Conservation (phyloP, 2,113 vertebrate genomes). For the Numenius arquata region DNA sequence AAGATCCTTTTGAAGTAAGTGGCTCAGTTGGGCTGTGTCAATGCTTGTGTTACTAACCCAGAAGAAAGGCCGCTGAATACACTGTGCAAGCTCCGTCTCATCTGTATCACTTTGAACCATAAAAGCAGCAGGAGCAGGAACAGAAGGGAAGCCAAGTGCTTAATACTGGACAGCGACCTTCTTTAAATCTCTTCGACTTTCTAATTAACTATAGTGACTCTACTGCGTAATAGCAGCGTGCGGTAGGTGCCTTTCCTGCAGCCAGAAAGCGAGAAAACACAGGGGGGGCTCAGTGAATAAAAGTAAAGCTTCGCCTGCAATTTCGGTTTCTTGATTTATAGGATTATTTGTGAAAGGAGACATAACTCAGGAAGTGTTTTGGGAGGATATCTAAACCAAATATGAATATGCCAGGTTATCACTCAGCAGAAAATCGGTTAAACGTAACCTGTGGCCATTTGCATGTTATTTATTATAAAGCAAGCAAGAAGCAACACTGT, state of each 20-base stretch:
- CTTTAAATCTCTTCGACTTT: not conserved
- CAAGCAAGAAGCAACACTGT: not conserved
- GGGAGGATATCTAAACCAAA: not conserved
- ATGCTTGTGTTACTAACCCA: not conserved
- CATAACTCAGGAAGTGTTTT: not conserved
- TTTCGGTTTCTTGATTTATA: not conserved
- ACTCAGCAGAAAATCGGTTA: not conserved
- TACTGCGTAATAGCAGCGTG: rapidly evolving
- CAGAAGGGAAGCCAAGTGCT: constrained; percentile 1
- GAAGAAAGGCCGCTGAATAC: not conserved
- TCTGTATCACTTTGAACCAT: not conserved
- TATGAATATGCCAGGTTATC: not conserved
- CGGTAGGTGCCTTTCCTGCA: not conserved
- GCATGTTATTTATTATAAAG: not conserved
- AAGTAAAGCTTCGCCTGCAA: not conserved
- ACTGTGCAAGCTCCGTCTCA: not conserved
- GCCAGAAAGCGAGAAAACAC: not conserved
- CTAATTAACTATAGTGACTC: not conserved
- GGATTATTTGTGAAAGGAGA: not conserved
- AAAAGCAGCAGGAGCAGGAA: not conserved
- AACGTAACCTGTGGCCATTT: not conserved
- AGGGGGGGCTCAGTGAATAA: rapidly evolving
- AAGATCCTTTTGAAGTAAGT: constrained; percentile 23
- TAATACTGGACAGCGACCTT: constrained; percentile 13
- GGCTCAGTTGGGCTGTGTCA: not conserved